Evolutionary conservation across 2,888 invertebrate species (phyloP).

Genomic region (Lampropteryx suffumata): DNA sequence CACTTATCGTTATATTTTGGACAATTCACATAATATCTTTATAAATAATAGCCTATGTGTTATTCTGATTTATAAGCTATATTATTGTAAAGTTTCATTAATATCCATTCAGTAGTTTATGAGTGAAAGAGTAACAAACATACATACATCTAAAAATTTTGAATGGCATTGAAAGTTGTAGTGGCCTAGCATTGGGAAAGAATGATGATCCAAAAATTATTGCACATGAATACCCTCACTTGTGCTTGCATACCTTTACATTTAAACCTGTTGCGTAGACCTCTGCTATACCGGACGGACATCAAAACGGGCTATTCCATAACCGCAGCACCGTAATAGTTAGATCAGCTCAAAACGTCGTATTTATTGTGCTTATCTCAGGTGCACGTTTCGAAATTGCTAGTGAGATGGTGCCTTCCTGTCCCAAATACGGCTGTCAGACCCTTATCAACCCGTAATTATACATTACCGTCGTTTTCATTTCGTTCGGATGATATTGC

Average conservation of each 20-base stretch:
- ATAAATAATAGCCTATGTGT: too few species aligned
- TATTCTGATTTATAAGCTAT: too few species aligned
- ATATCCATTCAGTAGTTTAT: too few species aligned
- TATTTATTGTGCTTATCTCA: slow-evolving; percentile 53
- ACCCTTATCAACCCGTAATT: slow-evolving; percentile 79
- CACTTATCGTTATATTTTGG: too few species aligned
- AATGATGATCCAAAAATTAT: too few species aligned
- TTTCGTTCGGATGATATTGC: slow-evolving; percentile 57
- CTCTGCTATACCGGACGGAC: background rate
- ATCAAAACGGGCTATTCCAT: slow-evolving; percentile 1
- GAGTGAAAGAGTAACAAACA: too few species aligned
- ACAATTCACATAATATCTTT: too few species aligned
- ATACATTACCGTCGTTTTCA: slow-evolving; percentile 77
- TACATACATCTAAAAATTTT: too few species aligned
- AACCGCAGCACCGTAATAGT: slow-evolving; percentile 23
- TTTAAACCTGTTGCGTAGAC: background rate
- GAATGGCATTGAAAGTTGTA: too few species aligned
- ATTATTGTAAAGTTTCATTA: too few species aligned
- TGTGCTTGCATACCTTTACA: background rate
- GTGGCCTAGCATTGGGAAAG: too few species aligned
- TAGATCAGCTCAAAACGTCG: slow-evolving; percentile 32
- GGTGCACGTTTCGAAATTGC: slow-evolving; percentile 64
- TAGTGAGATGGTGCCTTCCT: slow-evolving; percentile 62
- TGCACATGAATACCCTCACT: too few species aligned
- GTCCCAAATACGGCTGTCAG: slow-evolving; percentile 77